phyloP scores from a whole-genome alignment of 2,888 invertebrate species.

The Rhopalosiphum nymphaeae region DNA sequence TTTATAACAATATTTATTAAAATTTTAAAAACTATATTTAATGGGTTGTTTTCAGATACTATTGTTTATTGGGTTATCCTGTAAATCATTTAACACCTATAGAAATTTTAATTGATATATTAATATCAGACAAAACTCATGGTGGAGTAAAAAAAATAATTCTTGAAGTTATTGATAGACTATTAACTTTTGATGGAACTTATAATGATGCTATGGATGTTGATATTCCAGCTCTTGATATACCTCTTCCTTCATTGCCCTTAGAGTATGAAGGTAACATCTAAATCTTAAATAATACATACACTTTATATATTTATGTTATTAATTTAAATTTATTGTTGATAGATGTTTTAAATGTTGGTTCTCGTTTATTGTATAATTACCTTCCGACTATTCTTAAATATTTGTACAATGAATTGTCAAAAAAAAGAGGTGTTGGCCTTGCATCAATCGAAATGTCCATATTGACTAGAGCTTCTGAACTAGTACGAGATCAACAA shows the following conservation, averaged over 20 bases:
- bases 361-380: conserved; percentile 76
- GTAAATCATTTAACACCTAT: conserved; percentile 72
- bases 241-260: conserved; percentile 49
- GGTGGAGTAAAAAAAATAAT: conserved; percentile 78
- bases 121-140: conserved; percentile 79
- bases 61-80: conserved; percentile 78
- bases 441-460: conserved; percentile 80
- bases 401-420: conserved; percentile 78
- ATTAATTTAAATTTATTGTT: neutral
- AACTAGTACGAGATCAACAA: conserved; percentile 75
- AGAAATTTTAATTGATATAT: conserved; percentile 78
- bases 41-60: conserved; percentile 73
- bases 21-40: neutral
- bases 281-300: neutral
- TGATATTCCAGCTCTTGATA: conserved; percentile 66
- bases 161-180: conserved; percentile 81
- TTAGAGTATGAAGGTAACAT: conserved; percentile 51
- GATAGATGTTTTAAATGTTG: conserved; percentile 53
- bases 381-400: conserved; percentile 80
- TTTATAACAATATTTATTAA: conserved; percentile 2
- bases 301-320: neutral
- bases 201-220: conserved; percentile 71
- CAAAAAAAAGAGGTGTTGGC: conserved; percentile 74
- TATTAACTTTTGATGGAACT: conserved; percentile 78
- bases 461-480: conserved; percentile 82